phyloP scores from a whole-genome alignment of 1,140 invertebrate genomes.

The Lordiphosa stackelbergi region DNA sequence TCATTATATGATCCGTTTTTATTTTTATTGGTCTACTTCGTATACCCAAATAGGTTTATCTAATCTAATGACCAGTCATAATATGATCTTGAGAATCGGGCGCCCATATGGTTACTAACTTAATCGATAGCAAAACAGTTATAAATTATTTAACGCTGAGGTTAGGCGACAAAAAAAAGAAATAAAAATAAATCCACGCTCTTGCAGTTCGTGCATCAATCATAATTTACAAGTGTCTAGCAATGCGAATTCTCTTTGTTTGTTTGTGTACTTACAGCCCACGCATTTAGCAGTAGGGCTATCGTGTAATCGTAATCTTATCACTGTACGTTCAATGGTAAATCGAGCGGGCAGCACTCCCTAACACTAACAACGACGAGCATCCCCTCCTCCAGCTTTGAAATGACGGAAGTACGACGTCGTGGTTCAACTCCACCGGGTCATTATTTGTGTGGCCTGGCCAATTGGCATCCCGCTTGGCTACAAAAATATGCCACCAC shows the following conservation, averaged over 20 bases:
- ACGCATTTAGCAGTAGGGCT: no score
- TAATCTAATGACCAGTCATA: conserved; percentile 36
- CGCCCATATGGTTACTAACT: conserved; percentile 16
- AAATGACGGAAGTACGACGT: conserved; percentile 50
- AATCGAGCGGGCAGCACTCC: background rate
- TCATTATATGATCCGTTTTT: conserved; percentile 2
- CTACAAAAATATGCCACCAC: conserved; percentile 82
- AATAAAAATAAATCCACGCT: no score
- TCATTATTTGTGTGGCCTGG: conserved; percentile 79
- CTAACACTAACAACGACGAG: background rate
- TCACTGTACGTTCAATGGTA: no score
- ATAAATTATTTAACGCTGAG: conserved; percentile 33
- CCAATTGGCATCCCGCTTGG: conserved; percentile 81
- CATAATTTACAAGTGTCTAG: no score
- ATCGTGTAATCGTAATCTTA: no score
- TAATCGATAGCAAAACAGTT: conserved; percentile 48
- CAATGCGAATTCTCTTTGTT: no score
- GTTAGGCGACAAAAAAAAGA: no score
- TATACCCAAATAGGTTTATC: conserved; percentile 44
- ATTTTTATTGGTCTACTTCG: conserved; percentile 10
- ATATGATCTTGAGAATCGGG: conserved; percentile 40
- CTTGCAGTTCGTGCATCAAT: no score
- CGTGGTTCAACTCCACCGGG: conserved; percentile 31
- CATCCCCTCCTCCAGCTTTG: background rate
- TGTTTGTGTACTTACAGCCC: no score